These are phyloP conservation scores for Microplitis demolitor DNA, from an alignment of 1,140 invertebrate species.

Conservation along the genomic window DNA sequence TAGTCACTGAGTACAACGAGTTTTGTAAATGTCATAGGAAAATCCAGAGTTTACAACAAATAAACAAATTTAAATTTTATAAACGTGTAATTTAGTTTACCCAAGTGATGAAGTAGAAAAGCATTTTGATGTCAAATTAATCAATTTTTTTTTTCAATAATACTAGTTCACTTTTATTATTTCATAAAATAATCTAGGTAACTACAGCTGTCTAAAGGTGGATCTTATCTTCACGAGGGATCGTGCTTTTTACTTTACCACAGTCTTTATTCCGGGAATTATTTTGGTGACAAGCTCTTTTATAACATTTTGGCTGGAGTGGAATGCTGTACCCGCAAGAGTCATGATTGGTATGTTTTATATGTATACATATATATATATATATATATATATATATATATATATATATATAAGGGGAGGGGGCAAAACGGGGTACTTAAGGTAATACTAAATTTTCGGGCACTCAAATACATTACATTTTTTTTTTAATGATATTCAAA, in stretches of 20 bases:
- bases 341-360: constrained; percentile 82
- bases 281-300: constrained; percentile 94
- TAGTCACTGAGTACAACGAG: neutral
- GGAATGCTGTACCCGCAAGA: constrained; percentile 92
- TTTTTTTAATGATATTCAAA: no score
- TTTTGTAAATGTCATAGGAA: neutral
- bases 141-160: neutral
- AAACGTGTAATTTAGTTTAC: neutral
- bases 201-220: constrained; percentile 92
- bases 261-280: constrained; percentile 94
- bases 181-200: constrained; percentile 68
- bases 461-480: no score
- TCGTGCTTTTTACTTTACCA: constrained; percentile 94
- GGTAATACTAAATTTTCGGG: no score
- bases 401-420: no score
- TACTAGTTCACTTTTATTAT: constrained; percentile 10
- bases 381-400: no score
- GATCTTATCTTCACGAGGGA: constrained; percentile 90
- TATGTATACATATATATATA: no score
- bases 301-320: constrained; percentile 94
- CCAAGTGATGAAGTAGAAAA: neutral
- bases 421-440: no score
- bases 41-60: neutral
- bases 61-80: neutral
- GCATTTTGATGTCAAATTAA: neutral